Base-by-base conservation (phyloP, 2,113 vertebrate genomes). In the Myiozetetes cayanensis region DNA sequence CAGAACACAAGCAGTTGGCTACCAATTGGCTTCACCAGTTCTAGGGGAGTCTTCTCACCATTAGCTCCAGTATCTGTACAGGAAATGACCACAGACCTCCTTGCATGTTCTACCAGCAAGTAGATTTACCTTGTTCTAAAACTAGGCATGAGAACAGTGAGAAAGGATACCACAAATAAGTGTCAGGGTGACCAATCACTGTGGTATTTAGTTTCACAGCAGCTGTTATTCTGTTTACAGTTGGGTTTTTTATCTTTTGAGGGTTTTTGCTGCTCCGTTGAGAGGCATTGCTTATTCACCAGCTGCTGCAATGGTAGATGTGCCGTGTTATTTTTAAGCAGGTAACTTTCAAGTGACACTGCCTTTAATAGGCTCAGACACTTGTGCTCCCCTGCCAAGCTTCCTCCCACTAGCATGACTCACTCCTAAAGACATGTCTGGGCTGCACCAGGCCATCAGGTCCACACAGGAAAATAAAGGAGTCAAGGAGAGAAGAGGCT, bases 171-270 rank as follows among this genome's bases (percentile, higher is more conserved):
- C 39, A 24, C 62, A 81, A 30, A 0, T 46, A 50, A 56, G 20
- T 20, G 15, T 46, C 61, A 39, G 21, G 9, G 18, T 63, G 19
- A 76, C 33, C 21, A 8, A 28, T 68, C 15, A 15, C 8, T 3
- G 5, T 28, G 33, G 15, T 53, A 28, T 47, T 86, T 74, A 22
- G 28, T 84, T 86, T 84, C 72, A 93, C 56, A 66, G 41, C 74
- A 73, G 33, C 66, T 90, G 66, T 62, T 73, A 28, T 46, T 80
- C 53, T 75, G 37, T 35, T 73, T 63, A 81, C 50, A 65, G 4
- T 1, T 49, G 9, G 17, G 2, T 24, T 22, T 24, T 30, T 20
- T 9, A 4, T 8, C 1, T 9, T 55, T 46, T 41, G 9, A 6
- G 19, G 18, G 30, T 22, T 46, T 8, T 58, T 81, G 53, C 28